Evolutionary conservation across 2,113 vertebrate species (phyloP).

Genomic region (Rhinopomastus cyanomelas): DNA sequence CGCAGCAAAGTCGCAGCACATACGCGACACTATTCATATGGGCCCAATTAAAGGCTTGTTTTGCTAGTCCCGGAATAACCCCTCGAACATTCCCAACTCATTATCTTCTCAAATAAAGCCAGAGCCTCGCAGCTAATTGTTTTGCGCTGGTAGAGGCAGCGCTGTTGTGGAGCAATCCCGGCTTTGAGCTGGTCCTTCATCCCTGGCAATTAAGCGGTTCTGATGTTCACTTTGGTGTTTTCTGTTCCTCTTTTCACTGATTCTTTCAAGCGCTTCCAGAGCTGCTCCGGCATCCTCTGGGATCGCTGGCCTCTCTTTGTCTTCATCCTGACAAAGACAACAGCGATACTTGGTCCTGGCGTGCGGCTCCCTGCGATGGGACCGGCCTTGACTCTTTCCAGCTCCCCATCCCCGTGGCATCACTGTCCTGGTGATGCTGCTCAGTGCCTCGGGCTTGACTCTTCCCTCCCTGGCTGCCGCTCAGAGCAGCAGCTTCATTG

Average conservation of each 20-base stretch:
- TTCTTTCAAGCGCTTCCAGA: conserved; percentile 33
- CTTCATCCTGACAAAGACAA: background rate
- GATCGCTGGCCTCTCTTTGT: conserved; percentile 17
- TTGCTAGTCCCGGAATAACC: conserved; percentile 65
- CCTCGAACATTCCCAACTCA: conserved; percentile 59
- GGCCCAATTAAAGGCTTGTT: conserved; percentile 66
- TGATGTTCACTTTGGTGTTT: conserved; percentile 63
- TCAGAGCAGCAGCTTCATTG: background rate
- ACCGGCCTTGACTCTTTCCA: background rate
- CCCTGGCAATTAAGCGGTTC: conserved; percentile 35
- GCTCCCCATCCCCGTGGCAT: background rate
- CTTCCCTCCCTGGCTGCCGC: background rate
- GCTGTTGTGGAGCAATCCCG: conserved; percentile 28
- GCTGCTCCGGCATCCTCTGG: fast-evolving
- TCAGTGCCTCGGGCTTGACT: background rate
- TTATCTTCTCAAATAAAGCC: conserved; percentile 66
- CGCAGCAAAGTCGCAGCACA: background rate
- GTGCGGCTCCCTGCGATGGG: background rate
- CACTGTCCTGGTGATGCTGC: background rate
- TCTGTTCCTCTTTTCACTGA: background rate
- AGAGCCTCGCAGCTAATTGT: conserved; percentile 60
- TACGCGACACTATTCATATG: conserved; percentile 63
- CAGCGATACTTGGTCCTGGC: fast-evolving
- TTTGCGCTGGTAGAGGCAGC: conserved; percentile 15
- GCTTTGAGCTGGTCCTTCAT: conserved; percentile 52